Evolutionary conservation across 2,888 invertebrate genomes (phyloP).

Genomic region (Xestobium rufovillosum): DNA sequence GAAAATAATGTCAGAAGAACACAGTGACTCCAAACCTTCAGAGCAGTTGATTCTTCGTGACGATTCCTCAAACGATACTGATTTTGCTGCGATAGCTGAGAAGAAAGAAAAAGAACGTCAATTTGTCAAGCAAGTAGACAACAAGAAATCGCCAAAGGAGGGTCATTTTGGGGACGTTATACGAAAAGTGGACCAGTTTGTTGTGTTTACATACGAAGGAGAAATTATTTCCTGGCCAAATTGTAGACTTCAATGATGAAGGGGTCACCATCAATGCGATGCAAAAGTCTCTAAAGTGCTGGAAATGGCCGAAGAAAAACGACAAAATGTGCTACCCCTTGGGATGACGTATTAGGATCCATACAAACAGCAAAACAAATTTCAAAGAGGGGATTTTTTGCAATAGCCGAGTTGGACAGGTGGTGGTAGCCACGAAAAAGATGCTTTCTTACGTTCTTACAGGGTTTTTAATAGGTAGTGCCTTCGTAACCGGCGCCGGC

Average conservation of each 20-base stretch:
- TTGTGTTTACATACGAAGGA: neutral
- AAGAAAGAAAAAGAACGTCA: neutral
- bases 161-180: neutral
- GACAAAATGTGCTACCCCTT: neutral
- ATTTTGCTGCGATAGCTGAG: neutral
- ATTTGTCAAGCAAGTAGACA: too few relatives aligned
- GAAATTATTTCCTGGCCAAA: slow-evolving; percentile 4
- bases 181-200: neutral
- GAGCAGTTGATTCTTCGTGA: neutral
- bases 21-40: neutral
- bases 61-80: slow-evolving; percentile 1
- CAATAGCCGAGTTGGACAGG: too few relatives aligned
- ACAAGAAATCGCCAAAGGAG: too few relatives aligned
- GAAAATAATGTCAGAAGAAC: neutral
- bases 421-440: too few relatives aligned
- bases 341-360: slow-evolving; percentile 1
- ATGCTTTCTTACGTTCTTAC: neutral
- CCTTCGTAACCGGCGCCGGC: too few relatives aligned
- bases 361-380: neutral
- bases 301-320: slow-evolving; percentile 3
- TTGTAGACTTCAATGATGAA: neutral
- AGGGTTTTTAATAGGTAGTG: too few relatives aligned
- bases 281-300: slow-evolving; percentile 2
- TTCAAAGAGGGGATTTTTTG: neutral
- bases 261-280: neutral